Conservation (phyloP, 2,797 vertebrate genomes). For the Gila robusta region DNA sequence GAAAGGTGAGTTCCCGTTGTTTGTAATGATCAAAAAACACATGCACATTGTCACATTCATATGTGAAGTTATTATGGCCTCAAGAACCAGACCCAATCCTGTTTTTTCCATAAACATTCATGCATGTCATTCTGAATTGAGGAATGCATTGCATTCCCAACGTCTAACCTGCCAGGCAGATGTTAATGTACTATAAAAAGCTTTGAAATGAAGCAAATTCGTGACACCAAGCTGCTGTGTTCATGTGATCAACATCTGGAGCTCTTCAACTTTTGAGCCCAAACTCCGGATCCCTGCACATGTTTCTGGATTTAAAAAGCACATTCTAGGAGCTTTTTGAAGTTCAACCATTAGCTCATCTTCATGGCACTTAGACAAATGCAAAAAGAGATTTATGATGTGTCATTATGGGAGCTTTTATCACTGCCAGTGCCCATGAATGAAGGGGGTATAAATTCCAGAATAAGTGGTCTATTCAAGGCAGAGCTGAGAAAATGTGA, state of each 20-base stretch:
- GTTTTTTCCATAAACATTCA: background rate
- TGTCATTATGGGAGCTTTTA: constrained; percentile 50
- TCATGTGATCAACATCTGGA: constrained; percentile 62
- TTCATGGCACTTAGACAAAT: constrained; percentile 32
- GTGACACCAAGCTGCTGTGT: constrained; percentile 46
- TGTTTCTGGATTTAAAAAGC: constrained; percentile 18
- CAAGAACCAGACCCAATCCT: constrained; percentile 21
- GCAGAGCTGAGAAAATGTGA: constrained; percentile 14
- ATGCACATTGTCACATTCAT: background rate
- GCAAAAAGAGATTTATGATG: constrained; percentile 46
- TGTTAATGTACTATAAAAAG: constrained; percentile 51
- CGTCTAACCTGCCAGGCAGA: constrained; percentile 54
- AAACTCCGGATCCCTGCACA: constrained; percentile 5
- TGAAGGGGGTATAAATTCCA: constrained; percentile 29
- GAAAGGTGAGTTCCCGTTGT: constrained; percentile 83
- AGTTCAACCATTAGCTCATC: constrained; percentile 43
- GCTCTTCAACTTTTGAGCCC: constrained; percentile 9
- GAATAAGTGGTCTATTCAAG: constrained; percentile 20
- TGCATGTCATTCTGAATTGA: constrained; percentile 36
- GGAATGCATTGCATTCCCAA: constrained; percentile 4
- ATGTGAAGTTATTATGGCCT: background rate
- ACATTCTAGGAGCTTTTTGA: constrained; percentile 27
- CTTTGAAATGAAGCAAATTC: constrained; percentile 40
- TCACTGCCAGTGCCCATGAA: constrained; percentile 13
- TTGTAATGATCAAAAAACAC: background rate